Percentiles rank a stretch among this genome's conserved stretches.
Conservation (phyloP, 2,888 invertebrate genomes). For the Sarcophaga rosellei region DNA sequence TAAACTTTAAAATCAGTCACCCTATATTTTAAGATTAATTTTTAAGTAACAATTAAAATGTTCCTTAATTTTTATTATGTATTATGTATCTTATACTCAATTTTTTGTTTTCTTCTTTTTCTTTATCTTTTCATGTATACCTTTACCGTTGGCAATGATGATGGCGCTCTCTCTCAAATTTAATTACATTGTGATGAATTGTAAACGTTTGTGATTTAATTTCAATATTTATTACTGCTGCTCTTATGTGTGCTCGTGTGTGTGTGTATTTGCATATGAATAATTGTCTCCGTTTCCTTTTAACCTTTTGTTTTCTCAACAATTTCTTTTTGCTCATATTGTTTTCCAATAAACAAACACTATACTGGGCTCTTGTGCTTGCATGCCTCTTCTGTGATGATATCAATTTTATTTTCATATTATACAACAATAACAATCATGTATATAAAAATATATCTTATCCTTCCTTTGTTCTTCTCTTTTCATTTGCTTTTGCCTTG, state of each 20-base stretch:
- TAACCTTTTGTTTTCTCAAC: constrained; percentile 5
- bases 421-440: not conserved
- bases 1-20: too few species aligned
- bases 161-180: not conserved
- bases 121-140: constrained; percentile 51
- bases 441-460: not conserved
- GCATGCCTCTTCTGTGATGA: not conserved
- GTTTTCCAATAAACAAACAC: constrained; percentile 59
- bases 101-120: constrained; percentile 17
- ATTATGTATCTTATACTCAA: constrained; percentile 8
- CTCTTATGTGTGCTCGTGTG: not conserved
- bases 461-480: not conserved
- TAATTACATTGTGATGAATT: not conserved
- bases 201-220: constrained; percentile 51
- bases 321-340: constrained; percentile 49
- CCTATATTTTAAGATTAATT: constrained; percentile 21
- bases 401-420: constrained; percentile 43
- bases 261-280: constrained; percentile 33
- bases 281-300: constrained; percentile 60
- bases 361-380: constrained; percentile 29
- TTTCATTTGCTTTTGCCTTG: not conserved
- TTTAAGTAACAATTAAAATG: not conserved
- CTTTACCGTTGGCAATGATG: constrained; percentile 30
- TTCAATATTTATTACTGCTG: constrained; percentile 46
- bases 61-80: not conserved